phyloP scores from a whole-genome alignment of 1,140 invertebrate genomes.

The Drosophila tristis region DNA sequence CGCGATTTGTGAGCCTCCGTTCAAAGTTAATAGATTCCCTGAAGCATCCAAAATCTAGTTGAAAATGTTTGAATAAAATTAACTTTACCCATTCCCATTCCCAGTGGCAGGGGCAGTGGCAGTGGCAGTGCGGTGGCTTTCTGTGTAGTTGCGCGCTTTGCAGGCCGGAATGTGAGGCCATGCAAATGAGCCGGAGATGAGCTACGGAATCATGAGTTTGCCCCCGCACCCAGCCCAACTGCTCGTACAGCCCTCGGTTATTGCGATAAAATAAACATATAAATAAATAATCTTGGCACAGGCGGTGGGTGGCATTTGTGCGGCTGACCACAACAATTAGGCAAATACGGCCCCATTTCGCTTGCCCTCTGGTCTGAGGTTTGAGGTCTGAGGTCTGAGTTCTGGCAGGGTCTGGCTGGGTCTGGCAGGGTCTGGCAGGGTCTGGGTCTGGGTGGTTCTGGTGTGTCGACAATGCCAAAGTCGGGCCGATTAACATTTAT shows the following conservation, averaged over 20 bases:
- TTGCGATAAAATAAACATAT: slow-evolving; percentile 60
- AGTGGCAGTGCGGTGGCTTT: neutral
- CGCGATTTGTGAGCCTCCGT: no score
- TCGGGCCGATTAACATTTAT: slow-evolving; percentile 39
- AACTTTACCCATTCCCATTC: neutral
- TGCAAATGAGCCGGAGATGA: slow-evolving; percentile 62
- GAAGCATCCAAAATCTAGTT: no score
- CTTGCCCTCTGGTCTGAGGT: neutral
- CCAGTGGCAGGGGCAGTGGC: no score
- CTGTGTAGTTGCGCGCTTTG: slow-evolving; percentile 50
- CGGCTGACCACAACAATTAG: slow-evolving; percentile 64
- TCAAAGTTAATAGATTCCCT: no score
- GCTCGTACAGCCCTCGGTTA: slow-evolving; percentile 3
- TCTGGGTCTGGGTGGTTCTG: neutral
- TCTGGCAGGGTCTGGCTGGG: neutral
- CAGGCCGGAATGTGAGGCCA: slow-evolving; percentile 27
- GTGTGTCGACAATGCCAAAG: slow-evolving; percentile 21
- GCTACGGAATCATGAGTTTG: slow-evolving; percentile 54
- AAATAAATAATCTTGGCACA: slow-evolving; percentile 61
- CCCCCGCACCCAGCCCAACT: neutral
- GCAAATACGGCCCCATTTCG: slow-evolving; percentile 33
- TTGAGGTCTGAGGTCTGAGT: no score
- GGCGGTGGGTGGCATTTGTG: slow-evolving; percentile 46
- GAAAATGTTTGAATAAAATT: no score
- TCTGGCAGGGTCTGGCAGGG: neutral